Conservation (phyloP, 2,888 invertebrate genomes). For the Elysia crispata region DNA sequence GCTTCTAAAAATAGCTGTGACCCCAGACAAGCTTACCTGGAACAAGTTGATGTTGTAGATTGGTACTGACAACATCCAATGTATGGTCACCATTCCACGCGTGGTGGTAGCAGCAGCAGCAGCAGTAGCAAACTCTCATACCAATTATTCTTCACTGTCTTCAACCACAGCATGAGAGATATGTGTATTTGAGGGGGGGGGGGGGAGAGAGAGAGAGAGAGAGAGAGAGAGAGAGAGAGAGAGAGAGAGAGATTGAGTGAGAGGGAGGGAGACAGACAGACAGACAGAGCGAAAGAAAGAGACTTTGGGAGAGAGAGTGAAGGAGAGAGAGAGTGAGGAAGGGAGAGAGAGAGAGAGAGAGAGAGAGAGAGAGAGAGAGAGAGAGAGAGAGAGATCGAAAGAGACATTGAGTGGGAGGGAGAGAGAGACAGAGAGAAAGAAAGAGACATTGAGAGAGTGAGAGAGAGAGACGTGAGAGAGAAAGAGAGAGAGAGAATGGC, state of each 20-base stretch:
- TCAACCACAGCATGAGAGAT: too few species aligned
- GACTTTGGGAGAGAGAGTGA: too few species aligned
- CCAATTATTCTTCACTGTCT: too few species aligned
- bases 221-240: slow-evolving; percentile 7
- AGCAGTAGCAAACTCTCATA: too few species aligned
- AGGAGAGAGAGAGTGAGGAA: neutral
- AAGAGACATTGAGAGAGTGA: neutral
- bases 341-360: neutral
- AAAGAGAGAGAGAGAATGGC: neutral
- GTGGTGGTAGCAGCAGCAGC: too few species aligned
- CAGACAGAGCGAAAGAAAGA: neutral
- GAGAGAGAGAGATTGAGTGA: neutral
- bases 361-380: neutral
- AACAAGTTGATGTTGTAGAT: too few species aligned
- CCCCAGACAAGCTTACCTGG: too few species aligned
- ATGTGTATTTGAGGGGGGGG: too few species aligned
- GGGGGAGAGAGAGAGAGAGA: neutral
- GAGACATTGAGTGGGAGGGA: neutral
- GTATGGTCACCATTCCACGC: too few species aligned
- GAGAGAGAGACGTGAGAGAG: neutral
- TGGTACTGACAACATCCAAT: too few species aligned
- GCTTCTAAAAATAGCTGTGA: too few species aligned
- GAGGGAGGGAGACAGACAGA: neutral
- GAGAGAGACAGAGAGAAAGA: slow-evolving; percentile 2
- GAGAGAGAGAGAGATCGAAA: slow-evolving; percentile 2